A percentile compares a stretch with the other conserved stretches of the same genome.
Conservation (phyloP, 2,888 invertebrate genomes). For the Anodontia alba region DNA sequence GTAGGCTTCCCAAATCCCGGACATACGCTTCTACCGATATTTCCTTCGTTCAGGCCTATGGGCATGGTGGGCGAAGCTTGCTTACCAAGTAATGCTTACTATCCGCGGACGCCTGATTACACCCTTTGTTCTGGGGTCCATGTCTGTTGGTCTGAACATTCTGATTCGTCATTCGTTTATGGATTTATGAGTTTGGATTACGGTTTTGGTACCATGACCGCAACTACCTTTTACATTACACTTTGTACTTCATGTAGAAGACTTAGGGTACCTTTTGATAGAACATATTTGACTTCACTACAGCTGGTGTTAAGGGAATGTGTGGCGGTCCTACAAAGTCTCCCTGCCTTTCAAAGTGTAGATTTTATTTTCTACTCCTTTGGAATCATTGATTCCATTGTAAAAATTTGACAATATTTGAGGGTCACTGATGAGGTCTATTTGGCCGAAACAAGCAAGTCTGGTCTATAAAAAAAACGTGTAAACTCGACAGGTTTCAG, state of each 20-base stretch:
- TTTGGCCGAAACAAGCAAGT: background rate
- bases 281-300: background rate
- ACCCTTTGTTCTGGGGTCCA: too few species aligned
- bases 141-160: too few species aligned
- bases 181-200: too few species aligned
- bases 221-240: background rate
- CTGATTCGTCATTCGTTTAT: too few species aligned
- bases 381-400: background rate
- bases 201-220: too few species aligned
- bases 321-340: background rate
- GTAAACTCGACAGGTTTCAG: too few species aligned
- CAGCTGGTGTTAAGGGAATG: background rate
- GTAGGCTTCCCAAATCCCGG: too few species aligned
- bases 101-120: too few species aligned
- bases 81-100: too few species aligned
- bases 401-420: background rate
- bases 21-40: too few species aligned
- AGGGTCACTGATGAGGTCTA: background rate
- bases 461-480: background rate
- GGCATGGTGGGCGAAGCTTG: too few species aligned
- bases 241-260: background rate
- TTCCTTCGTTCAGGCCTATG: too few species aligned
- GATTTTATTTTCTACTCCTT: background rate
- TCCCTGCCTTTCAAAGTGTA: background rate
- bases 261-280: background rate